A percentile compares a stretch with the other conserved stretches of the same genome.
Conservation (phyloP, 2,113 vertebrate genomes). For the Microcebus jonahi region DNA sequence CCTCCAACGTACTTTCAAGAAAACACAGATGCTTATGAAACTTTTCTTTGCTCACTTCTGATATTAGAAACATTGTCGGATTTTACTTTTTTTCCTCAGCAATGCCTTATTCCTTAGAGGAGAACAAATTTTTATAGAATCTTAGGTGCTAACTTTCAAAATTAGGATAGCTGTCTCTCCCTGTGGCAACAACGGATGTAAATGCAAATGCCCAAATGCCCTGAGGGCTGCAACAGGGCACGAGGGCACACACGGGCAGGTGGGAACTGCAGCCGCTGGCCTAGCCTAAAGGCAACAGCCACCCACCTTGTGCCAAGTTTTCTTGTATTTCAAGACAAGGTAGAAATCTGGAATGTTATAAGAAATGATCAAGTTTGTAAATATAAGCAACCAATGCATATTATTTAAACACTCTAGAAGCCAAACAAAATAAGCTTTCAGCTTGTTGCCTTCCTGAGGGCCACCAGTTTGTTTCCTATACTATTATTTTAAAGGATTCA, state of each 20-base stretch:
- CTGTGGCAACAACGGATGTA: neutral
- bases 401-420: neutral
- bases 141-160: neutral
- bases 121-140: neutral
- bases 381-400: neutral
- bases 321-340: neutral
- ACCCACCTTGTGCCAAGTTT: neutral
- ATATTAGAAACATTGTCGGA: neutral
- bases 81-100: neutral
- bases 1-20: neutral
- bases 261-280: fast-evolving
- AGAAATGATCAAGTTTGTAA: neutral
- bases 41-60: neutral
- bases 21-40: neutral
- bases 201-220: neutral
- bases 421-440: neutral
- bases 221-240: neutral
- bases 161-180: neutral
- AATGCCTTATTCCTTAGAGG: neutral
- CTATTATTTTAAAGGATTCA: neutral
- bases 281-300: neutral
- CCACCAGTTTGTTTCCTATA: neutral
- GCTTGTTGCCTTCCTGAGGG: no score
- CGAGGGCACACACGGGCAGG: neutral
- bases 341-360: neutral